Evolutionary conservation across 2,113 vertebrate species (phyloP).

Genomic region (Tachycineta bicolor): DNA sequence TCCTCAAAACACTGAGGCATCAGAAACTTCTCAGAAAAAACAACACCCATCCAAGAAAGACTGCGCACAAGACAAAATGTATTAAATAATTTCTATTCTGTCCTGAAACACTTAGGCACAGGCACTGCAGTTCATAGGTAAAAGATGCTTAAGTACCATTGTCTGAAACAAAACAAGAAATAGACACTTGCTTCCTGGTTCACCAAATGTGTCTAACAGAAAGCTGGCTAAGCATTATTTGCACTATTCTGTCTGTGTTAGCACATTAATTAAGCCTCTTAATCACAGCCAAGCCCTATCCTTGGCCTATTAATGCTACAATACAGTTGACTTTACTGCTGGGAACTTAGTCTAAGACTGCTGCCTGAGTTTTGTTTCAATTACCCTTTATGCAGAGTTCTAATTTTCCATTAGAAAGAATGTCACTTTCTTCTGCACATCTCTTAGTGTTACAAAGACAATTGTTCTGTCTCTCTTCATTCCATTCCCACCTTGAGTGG

Average conservation of each 20-base stretch:
- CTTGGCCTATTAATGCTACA: not conserved
- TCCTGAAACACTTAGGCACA: not conserved
- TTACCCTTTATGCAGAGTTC: not conserved
- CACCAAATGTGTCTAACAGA: not conserved
- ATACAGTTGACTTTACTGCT: not conserved
- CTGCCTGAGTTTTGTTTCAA: not conserved
- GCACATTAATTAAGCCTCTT: not conserved
- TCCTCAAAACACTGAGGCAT: not conserved
- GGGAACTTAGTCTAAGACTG: not conserved
- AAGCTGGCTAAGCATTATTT: not conserved
- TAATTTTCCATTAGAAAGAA: not conserved
- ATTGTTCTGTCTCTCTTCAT: not conserved
- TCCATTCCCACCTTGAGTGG: not conserved
- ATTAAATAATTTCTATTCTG: not conserved
- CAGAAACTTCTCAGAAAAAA: not conserved
- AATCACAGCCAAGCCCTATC: not conserved
- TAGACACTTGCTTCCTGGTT: not conserved
- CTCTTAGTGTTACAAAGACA: not conserved
- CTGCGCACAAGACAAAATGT: not conserved
- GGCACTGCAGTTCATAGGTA: not conserved
- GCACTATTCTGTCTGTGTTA: not conserved
- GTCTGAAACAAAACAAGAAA: not conserved
- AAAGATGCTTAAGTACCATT: not conserved
- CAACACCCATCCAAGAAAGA: not conserved
- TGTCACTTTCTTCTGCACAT: not conserved